Conservation (phyloP, 2,888 invertebrate genomes). For the Bellardia pandia region DNA sequence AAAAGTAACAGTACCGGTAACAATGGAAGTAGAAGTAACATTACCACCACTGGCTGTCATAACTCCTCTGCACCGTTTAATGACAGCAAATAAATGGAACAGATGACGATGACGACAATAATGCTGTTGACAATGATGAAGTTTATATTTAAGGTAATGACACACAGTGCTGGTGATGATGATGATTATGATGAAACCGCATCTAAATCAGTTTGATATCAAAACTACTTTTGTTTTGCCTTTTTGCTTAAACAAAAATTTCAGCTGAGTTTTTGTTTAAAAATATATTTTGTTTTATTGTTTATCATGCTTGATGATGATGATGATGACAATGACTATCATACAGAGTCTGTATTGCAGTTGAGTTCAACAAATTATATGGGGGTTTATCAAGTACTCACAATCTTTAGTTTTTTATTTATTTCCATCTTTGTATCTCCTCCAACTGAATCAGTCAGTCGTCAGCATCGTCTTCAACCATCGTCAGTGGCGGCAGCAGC, state of each 20-base stretch:
- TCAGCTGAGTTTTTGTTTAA: conserved; percentile 41
- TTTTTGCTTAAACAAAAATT: conserved; percentile 30
- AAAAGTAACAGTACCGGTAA: neutral
- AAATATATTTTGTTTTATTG: neutral
- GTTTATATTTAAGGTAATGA: conserved; percentile 55
- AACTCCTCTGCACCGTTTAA: conserved; percentile 37
- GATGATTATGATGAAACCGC: conserved; percentile 30
- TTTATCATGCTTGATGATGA: conserved; percentile 1
- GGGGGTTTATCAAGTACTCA: conserved; percentile 63
- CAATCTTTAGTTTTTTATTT: conserved; percentile 53
- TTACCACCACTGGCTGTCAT: conserved; percentile 16
- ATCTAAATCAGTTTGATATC: conserved; percentile 51
- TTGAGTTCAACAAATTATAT: conserved; percentile 62
- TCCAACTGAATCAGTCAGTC: conserved; percentile 24
- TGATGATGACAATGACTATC: conserved; percentile 54
- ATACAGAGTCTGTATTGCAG: conserved; percentile 38
- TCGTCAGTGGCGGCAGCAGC: neutral
- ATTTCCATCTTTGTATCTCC: conserved; percentile 58
- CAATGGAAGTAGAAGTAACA: neutral
- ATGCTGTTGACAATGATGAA: conserved; percentile 44
- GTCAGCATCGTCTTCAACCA: neutral
- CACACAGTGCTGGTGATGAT: conserved; percentile 16
- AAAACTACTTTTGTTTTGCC: conserved; percentile 36
- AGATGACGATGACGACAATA: conserved; percentile 40
- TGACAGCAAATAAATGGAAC: neutral